Evolutionary conservation across 2,113 vertebrate genomes (phyloP).

Genomic region (Gracilinanus agilis): DNA sequence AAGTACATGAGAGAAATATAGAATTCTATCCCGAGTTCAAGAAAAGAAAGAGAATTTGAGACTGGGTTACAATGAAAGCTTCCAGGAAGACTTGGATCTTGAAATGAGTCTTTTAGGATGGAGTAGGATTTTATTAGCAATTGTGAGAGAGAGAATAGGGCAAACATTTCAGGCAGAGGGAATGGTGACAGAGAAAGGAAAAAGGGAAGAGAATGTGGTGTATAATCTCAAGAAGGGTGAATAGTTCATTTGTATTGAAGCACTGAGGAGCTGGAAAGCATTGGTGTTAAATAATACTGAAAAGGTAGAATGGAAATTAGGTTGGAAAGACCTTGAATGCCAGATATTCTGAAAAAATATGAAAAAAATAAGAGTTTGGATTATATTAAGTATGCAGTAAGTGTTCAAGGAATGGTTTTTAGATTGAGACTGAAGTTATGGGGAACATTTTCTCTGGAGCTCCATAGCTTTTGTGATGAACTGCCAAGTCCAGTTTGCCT

Average conservation of each 20-base stretch:
- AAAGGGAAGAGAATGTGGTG: background rate
- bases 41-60: background rate
- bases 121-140: background rate
- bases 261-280: background rate
- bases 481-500: conserved; percentile 57
- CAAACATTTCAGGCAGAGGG: background rate
- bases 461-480: conserved; percentile 47
- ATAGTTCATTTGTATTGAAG: background rate
- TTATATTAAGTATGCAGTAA: background rate
- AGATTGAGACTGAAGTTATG: conserved; percentile 41
- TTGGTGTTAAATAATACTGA: background rate
- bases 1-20: background rate
- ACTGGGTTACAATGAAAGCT: background rate
- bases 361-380: background rate
- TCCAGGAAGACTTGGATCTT: background rate
- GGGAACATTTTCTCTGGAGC: conserved; percentile 50
- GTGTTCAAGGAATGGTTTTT: background rate
- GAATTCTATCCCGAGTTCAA: background rate
- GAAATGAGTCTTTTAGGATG: background rate
- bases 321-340: background rate
- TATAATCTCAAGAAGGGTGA: background rate
- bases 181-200: background rate
- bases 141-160: background rate
- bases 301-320: background rate
- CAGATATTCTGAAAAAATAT: background rate